phyloP scores from a whole-genome alignment of 1,140 invertebrate genomes.

The Ceratitis capitata region DNA sequence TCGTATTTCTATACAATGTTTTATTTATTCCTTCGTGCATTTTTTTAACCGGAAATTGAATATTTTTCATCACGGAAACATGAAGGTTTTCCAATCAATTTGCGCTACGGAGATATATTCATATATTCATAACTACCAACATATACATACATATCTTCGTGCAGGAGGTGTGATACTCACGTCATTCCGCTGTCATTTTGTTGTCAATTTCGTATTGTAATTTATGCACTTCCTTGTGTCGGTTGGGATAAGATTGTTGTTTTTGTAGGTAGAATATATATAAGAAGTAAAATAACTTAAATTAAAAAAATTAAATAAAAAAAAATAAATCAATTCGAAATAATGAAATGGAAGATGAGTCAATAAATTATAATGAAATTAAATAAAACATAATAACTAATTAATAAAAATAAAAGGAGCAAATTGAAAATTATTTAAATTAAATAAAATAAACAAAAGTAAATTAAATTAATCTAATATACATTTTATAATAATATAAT shows the following conservation, averaged over 20 bases:
- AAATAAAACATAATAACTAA: no score
- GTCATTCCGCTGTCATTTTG: neutral
- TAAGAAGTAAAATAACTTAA: no score
- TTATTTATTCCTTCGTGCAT: neutral
- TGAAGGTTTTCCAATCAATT: neutral
- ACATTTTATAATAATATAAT: no score
- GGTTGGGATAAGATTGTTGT: neutral
- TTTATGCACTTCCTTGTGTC: neutral
- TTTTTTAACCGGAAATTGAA: slow-evolving; percentile 13
- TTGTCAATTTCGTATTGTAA: neutral
- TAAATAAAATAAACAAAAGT: no score
- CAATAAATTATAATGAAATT: no score
- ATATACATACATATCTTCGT: neutral
- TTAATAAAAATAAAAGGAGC: no score
- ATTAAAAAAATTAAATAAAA: no score
- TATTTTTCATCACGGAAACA: neutral
- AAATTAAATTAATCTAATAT: no score
- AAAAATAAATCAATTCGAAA: no score
- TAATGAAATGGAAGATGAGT: no score
- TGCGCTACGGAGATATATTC: neutral
- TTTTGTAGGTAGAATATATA: no score
- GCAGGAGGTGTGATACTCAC: neutral
- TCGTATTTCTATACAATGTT: neutral
- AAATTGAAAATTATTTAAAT: no score
- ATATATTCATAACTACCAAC: neutral